Base-by-base conservation (phyloP, 1,140 invertebrate genomes). In the Drosophila insularis region DNA sequence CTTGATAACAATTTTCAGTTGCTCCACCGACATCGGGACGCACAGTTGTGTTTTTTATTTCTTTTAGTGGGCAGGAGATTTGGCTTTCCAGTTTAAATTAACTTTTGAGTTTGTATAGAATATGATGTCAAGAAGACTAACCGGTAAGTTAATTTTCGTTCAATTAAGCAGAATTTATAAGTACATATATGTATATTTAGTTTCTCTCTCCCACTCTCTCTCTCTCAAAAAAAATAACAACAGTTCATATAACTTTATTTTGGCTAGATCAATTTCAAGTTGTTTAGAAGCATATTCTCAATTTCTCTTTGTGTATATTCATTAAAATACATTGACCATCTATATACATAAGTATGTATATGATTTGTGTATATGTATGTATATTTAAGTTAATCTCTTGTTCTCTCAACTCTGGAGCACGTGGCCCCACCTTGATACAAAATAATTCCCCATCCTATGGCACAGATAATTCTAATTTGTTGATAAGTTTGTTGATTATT, bases 111-210 rank as follows among this genome's bases (percentile, higher is more conserved):
- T 19, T 17, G 14, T 6, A 61, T 54, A 43, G n/a, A 75, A 66
- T 8, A 89, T 85, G 74, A 70, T 89, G 68, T 69, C 74, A 2
- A 85, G 75, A 7, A 39, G 55, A 21, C 43, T 85, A 14, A 46
- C 85, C 31, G 58, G 84, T 89, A 17, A 84, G 85, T 89, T 56
- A 17, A n/a, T 27, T 10, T 2, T 8, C 6, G 11, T 14, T 43
- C 2, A 43, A 17, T 43, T 43, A 10, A 14, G 3, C 13, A 10
- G 11, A 40, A 11, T 35, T n/a, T n/a, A n/a, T n/a, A n/a, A n/a
- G n/a, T n/a, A n/a, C n/a, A n/a, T n/a, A n/a, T n/a, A n/a, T n/a
- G n/a, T n/a, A 21, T 21, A 27, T 5, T 27, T 6, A 27, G 23
- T 27, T 4, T 27, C 27, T 27, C 27, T 27, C 27, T 27, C 27